phyloP scores from a whole-genome alignment of 2,888 invertebrate species.

The Fragum sueziense region DNA sequence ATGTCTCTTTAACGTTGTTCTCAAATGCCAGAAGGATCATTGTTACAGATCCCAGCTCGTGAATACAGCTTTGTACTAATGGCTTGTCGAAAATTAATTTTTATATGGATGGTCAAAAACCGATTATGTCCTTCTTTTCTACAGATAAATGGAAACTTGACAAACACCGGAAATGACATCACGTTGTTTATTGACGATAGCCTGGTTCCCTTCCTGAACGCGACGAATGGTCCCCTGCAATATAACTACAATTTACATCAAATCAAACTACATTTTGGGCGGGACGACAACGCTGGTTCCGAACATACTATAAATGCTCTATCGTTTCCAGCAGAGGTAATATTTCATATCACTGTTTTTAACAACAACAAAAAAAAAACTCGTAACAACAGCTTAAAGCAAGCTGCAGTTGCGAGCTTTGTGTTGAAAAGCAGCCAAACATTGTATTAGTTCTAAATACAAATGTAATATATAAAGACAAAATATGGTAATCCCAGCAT shows the following conservation, averaged over 20 bases:
- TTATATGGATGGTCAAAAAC: too few relatives aligned
- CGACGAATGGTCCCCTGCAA: slow-evolving; percentile 97
- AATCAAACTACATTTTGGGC: slow-evolving; percentile 87
- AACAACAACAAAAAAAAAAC: too few relatives aligned
- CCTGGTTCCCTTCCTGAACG: slow-evolving; percentile 91
- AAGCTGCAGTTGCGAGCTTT: background rate
- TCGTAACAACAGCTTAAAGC: too few relatives aligned
- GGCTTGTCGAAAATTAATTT: too few relatives aligned
- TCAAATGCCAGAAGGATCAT: too few relatives aligned
- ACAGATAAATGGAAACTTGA: slow-evolving; percentile 94
- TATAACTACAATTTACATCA: slow-evolving; percentile 98
- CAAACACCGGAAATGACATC: slow-evolving; percentile 97
- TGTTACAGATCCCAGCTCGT: too few relatives aligned
- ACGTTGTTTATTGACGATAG: slow-evolving; percentile 91
- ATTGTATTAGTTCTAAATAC: too few relatives aligned
- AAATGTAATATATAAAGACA: too few relatives aligned
- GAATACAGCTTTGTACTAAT: too few relatives aligned
- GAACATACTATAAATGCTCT: slow-evolving; percentile 98
- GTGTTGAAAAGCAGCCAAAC: background rate
- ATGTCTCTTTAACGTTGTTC: too few relatives aligned
- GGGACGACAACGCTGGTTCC: slow-evolving; percentile 94
- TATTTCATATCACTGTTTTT: background rate
- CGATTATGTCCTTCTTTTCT: too few relatives aligned
- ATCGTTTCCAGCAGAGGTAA: slow-evolving; percentile 98
- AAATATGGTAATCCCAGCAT: too few relatives aligned